A percentile compares a stretch with the other conserved stretches of the same genome.
Conservation (phyloP, 2,888 invertebrate species). For the Agrotis segetum region DNA sequence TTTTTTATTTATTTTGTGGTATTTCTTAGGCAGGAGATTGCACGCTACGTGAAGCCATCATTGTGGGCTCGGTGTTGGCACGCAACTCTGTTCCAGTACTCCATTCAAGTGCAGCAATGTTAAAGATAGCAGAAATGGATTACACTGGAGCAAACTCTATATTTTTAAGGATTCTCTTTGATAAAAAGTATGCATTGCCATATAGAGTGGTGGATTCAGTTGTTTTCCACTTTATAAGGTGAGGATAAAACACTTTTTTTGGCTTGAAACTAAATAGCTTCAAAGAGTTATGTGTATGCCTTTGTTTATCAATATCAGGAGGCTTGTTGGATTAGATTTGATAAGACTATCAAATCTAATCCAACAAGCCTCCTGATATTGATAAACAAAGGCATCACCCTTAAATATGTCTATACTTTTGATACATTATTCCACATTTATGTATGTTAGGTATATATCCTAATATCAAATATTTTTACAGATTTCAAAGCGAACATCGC, state of each 20-base stretch:
- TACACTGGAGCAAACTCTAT: constrained; percentile 99
- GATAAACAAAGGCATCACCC: no score
- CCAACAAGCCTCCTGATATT: no score
- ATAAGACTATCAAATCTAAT: no score
- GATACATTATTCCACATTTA: no score
- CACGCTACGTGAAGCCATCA: constrained; percentile 98
- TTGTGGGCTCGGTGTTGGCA: constrained; percentile 97
- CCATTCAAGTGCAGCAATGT: constrained; percentile 98
- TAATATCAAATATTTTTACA: constrained; percentile 73
- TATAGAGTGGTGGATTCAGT: constrained; percentile 98
- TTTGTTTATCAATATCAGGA: background rate
- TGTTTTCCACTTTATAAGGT: constrained; percentile 98
- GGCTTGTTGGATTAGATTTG: background rate
- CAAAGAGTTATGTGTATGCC: background rate
- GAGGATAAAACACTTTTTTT: constrained; percentile 58
- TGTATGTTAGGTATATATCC: background rate
- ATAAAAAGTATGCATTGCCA: constrained; percentile 99
- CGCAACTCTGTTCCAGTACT: constrained; percentile 98
- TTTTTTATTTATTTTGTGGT: background rate
- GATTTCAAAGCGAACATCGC: constrained; percentile 96
- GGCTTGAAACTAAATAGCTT: background rate
- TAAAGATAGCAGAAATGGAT: constrained; percentile 99
- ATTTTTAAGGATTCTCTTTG: constrained; percentile 97
- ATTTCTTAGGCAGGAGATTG: constrained; percentile 95
- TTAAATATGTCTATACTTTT: no score